Evolutionary conservation across 1,140 invertebrate genomes (phyloP), one percentile per base, ranked within the genome.

Genomic region (Adelges cooleyi): DNA sequence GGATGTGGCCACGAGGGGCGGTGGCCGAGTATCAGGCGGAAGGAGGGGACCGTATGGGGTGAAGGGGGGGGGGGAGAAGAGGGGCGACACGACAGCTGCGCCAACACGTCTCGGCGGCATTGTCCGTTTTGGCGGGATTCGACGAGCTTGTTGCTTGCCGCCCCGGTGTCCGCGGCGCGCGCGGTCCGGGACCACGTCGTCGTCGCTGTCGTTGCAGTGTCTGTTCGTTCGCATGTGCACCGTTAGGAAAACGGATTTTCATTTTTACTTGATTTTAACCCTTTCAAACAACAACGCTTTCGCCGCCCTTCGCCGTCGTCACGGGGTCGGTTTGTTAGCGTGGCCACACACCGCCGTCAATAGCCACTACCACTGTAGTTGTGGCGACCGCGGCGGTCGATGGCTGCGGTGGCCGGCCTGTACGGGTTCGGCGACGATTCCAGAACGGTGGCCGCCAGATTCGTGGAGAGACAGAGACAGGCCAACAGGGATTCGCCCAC

Each of bases 351-450:
- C 11, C 29, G 18, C 1, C 17, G 29, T n/a, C 18, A 25, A 23
- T 2, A 50, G 20, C 22, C 4, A 22, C 49, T 22, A 33, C 27
- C 29, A n/a, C 29, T 25, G 49, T 33, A 17, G 33, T 46, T 50
- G 66, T 53, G 50, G 59, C 54, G 46, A n/a, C 38, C 52, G 20
- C 40, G 44, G 66, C 22, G 36, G 51, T 29, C 65, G 48, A 77
- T 77, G 75, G 75, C 76, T 25, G 75, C 75, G 25, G 74, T 77
- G 46, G 76, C 75, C 56, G 75, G 76, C 66, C 74, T 77, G 17
- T 77, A 77, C 67, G 74, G 75, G 48, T 72, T 77, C 68, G 75
- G 75, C 71, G 76, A 77, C 71, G 75, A 77, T 66, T 68, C 68
- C 20, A 66, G 72, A 54, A 69, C 70, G 15, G 66, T 68, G 46